Base-by-base conservation (phyloP, 2,113 vertebrate species). In the Hydropotes inermis region DNA sequence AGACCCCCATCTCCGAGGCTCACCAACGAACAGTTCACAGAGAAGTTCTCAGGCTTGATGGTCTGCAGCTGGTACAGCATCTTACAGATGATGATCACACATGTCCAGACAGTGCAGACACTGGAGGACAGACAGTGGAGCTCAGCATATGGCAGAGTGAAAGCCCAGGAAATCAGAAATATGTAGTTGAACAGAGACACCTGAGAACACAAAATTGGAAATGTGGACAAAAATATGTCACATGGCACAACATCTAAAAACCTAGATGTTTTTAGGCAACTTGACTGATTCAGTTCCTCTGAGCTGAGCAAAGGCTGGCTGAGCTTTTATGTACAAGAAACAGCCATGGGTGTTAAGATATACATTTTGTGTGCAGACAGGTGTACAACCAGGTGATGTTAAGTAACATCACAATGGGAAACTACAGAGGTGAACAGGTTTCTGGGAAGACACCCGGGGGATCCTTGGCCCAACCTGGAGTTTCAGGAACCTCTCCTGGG, bases 41-140 rank as follows among this genome's bases (percentile, higher is more conserved):
- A 99, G 99, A 99, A 99, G 23, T 54, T 92, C 19, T 83, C 58
- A 33, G 99, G 99, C 79, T 99, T 96, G 98, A 99, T 99, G 94
- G 99, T 99, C 85, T 99, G 98, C 64, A 99, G 99, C 98, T 99
- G 99, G 99, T 99, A 99, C 94, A 99, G 99, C 99, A 99, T 99
- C 99, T 99, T 99, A 98, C 99, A 99, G 97, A 99, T 98, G 95
- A 99, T 99, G 98, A 99, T 99, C 98, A 99, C 99, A 96, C 99
- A 99, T 0, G 99, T 99, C 99, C 99, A 99, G 94, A 99, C 99
- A 36, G 99, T 99, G 98, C 99, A 99, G 97, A 99, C 98, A 91
- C 99, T 99, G 89, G 99, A 99, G 85, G 99, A 99, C 89, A 99
- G 97, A 27, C 99, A 99, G 21, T 99, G 99, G 94, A 99, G 99